A percentile compares a stretch with the other conserved stretches of the same genome.
Evolutionary conservation across 2,888 invertebrate species (phyloP).

Genomic region (Tenthredo scrophulariae): DNA sequence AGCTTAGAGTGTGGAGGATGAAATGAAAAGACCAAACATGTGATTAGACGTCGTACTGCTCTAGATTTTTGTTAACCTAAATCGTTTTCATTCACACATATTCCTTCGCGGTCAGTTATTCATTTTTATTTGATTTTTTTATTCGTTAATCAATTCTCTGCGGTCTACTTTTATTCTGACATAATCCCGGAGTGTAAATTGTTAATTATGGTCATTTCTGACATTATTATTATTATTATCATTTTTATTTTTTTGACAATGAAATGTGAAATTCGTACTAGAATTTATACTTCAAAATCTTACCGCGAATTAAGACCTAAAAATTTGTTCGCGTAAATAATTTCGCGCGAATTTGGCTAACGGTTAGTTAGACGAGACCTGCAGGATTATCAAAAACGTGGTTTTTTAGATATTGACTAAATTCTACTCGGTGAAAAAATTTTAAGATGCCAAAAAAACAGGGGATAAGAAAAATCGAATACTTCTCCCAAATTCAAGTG

Average conservation of each 20-base stretch:
- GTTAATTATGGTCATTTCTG: not conserved
- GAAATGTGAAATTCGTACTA: not conserved
- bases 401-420: not conserved
- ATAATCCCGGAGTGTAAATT: not conserved
- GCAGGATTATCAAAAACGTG: not conserved
- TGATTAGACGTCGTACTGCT: not conserved
- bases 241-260: not conserved
- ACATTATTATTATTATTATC: too few species aligned
- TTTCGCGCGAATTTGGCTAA: not conserved
- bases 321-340: not conserved
- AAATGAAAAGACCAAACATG: conserved; percentile 29
- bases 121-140: not conserved
- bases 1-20: not conserved
- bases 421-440: not conserved
- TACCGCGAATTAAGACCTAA: not conserved
- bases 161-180: not conserved
- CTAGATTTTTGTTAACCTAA: conserved; percentile 13
- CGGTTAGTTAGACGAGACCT: not conserved
- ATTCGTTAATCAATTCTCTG: not conserved
- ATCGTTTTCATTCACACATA: conserved; percentile 36
- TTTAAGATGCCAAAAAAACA: not conserved
- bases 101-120: not conserved
- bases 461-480: not conserved
- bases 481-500: not conserved
- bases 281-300: not conserved